Evolutionary conservation across 2,888 invertebrate genomes (phyloP).

Genomic region (Sabatieria punctata): DNA sequence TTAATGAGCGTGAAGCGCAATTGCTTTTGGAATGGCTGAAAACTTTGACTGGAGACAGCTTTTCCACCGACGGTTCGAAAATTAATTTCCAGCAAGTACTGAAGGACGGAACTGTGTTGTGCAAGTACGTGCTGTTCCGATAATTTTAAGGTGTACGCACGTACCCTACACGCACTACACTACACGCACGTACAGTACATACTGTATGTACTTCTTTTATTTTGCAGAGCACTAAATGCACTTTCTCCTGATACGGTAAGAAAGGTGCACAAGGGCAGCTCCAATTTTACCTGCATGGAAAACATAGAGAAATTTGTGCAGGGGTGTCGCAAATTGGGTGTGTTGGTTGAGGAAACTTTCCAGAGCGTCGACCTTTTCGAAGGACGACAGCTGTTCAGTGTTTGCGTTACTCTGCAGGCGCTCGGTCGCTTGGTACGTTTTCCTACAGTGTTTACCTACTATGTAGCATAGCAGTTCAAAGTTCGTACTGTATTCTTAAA

Average conservation of each 20-base stretch:
- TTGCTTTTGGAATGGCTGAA: slow-evolving; percentile 83
- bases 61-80: slow-evolving; percentile 62
- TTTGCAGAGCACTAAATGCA: neutral
- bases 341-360: neutral
- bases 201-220: too few relatives aligned
- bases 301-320: neutral
- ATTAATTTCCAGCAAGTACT: slow-evolving; percentile 75
- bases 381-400: neutral
- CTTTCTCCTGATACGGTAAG: neutral
- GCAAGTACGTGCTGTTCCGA: slow-evolving; percentile 48
- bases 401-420: neutral
- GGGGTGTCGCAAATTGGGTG: neutral
- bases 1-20: slow-evolving; percentile 75
- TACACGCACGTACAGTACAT: too few relatives aligned
- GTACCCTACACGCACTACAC: neutral
- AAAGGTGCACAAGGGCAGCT: neutral
- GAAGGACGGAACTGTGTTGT: slow-evolving; percentile 68
- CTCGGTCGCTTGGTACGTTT: too few relatives aligned
- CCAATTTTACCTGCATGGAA: neutral
- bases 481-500: too few relatives aligned
- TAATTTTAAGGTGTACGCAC: neutral
- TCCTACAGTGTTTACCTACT: too few relatives aligned
- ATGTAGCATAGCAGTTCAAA: too few relatives aligned
- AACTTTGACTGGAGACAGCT: slow-evolving; percentile 55
- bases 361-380: neutral